These are phyloP conservation scores for Campopleginae sp. DNA, from an alignment of 2,888 invertebrate genomes.

Conservation along the genomic window DNA sequence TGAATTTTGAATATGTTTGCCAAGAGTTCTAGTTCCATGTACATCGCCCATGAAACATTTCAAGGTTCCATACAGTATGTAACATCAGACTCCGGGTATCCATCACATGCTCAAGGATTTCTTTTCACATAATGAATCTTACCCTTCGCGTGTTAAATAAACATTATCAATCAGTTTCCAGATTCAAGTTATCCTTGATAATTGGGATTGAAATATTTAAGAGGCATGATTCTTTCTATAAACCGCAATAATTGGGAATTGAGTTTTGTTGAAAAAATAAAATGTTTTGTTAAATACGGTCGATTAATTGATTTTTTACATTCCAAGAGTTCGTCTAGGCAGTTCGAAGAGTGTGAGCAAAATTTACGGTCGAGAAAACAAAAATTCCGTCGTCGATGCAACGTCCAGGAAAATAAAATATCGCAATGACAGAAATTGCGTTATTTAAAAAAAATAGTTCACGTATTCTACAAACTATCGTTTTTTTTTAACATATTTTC, in stretches of 20 bases:
- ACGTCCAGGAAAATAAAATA: too few relatives aligned
- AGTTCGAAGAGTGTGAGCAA: too few relatives aligned
- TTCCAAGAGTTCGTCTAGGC: too few relatives aligned
- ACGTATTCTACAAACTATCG: too few relatives aligned
- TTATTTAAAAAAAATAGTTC: too few relatives aligned
- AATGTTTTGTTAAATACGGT: too few relatives aligned
- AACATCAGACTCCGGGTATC: background rate
- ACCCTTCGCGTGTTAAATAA: background rate
- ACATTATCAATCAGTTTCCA: background rate
- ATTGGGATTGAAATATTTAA: background rate
- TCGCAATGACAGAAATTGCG: too few relatives aligned
- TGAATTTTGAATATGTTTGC: constrained; percentile 21
- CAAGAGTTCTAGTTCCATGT: background rate
- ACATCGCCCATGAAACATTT: constrained; percentile 10
- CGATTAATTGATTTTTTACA: too few relatives aligned
- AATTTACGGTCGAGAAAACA: too few relatives aligned
- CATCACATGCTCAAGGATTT: background rate
- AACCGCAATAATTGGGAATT: background rate
- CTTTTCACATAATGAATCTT: background rate
- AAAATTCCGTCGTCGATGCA: too few relatives aligned
- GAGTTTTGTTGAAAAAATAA: too few relatives aligned
- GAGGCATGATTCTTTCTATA: background rate
- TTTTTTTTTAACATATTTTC: too few relatives aligned
- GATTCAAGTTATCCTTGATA: background rate
- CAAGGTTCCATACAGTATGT: background rate